Evolutionary conservation across 2,797 vertebrate genomes (phyloP).

Genomic region (Dicrostonyx torquatus): DNA sequence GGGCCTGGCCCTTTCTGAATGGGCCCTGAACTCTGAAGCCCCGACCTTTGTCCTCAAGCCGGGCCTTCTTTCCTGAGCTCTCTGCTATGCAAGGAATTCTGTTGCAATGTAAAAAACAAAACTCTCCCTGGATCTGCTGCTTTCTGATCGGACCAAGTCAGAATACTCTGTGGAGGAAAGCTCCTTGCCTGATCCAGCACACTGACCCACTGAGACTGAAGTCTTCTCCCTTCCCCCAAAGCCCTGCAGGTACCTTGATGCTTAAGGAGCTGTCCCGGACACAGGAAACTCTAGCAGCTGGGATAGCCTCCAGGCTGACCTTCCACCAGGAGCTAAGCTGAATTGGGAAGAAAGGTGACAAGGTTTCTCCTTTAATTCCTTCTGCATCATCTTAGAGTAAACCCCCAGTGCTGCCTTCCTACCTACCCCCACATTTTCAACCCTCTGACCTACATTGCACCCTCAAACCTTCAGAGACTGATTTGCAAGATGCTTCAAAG

Average conservation of each 20-base stretch:
- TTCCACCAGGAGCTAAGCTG: not conserved
- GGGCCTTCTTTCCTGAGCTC: slow-evolving; percentile 2
- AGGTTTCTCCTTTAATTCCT: not conserved
- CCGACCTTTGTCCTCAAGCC: slow-evolving; percentile 65
- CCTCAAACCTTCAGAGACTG: not conserved
- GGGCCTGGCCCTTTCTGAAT: not conserved
- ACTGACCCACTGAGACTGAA: not conserved
- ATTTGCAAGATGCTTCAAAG: not conserved
- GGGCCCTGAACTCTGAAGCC: not conserved
- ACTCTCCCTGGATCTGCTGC: not conserved
- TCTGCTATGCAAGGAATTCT: slow-evolving; percentile 73
- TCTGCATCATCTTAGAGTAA: not conserved
- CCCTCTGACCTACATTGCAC: not conserved
- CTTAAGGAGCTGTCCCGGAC: not conserved
- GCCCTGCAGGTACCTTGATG: not conserved
- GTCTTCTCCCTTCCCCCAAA: fast-evolving
- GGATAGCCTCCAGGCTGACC: not conserved
- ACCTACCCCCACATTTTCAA: not conserved
- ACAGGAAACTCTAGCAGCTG: not conserved
- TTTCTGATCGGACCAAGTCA: not conserved
- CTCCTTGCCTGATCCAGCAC: not conserved
- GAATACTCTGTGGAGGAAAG: not conserved
- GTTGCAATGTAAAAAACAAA: not conserved
- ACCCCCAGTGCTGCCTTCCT: not conserved
- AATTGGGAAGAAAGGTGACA: not conserved